Base-by-base conservation (phyloP, 2,888 invertebrate species). In the Gisinianus flammeolus region DNA sequence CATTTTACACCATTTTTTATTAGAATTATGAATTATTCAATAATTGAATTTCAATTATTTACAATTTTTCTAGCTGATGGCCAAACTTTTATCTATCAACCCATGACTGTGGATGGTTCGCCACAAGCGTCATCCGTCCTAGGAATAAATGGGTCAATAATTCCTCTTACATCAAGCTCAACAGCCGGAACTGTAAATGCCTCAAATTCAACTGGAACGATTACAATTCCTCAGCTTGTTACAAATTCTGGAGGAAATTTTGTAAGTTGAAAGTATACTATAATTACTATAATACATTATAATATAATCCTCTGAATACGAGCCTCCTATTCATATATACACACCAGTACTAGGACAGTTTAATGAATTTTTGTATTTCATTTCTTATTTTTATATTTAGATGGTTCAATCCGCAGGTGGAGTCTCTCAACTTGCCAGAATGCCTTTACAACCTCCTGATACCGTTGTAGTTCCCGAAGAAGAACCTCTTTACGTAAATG, bases 401-500 rank as follows among this genome's bases (percentile, higher is more conserved):
- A 72, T 74, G 62, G 68, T 76, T 64, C 69, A 69, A 31, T 87
- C 88, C 89, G 82, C 82, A 8, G 85, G 85, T 22, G 86, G 85
- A 33, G 84, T 86, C 22, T 86, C 86, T 35, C 85, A 86, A 74
- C 79, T 87, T 62, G 86, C 87, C 73, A 79, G 87, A 76, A 90
- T 91, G 79, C 91, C 91, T 56, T 87, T 91, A 76, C 90, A 91
- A 1, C 90, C 89, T 76, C 85, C 86, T n/a, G 89, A 91, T 1
- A 91, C 91, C 85, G 72, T 82, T 22, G 66, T 76, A 30, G 89
- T 91, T 62, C 88, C 93, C 0, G 97, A 97, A 86, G 98, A 98
- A 86, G 97, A 98, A 85, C 96, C 98, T 0, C 89, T 99, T 24
- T 99, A 98, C 87, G 99, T 99, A 0, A 99, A 99, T 89, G 98